These are phyloP conservation scores for Entelurus aequoreus DNA, from an alignment of 2,113 vertebrate species.

Conservation along the genomic window DNA sequence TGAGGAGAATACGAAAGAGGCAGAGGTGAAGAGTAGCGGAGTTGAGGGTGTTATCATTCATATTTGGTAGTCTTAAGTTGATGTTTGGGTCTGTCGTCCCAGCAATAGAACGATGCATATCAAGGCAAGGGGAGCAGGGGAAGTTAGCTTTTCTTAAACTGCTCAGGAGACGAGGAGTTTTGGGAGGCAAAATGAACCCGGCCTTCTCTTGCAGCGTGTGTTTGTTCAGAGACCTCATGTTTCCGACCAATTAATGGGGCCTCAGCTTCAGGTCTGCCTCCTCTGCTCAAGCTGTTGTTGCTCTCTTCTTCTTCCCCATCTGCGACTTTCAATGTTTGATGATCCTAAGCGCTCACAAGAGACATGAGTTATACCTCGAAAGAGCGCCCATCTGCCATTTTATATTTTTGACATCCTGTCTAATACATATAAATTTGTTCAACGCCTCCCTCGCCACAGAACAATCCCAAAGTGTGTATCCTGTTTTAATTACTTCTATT, in stretches of 20 bases:
- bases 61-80: constrained; percentile 57
- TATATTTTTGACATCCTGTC: neutral
- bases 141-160: constrained; percentile 36
- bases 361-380: constrained; percentile 5
- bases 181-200: constrained; percentile 44
- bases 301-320: constrained; percentile 28
- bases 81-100: constrained; percentile 52
- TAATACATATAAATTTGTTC: neutral
- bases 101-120: constrained; percentile 56
- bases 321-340: constrained; percentile 25
- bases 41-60: constrained; percentile 48
- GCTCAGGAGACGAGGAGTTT: constrained; percentile 32
- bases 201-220: constrained; percentile 51
- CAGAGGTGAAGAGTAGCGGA: constrained; percentile 25
- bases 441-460: neutral
- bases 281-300: constrained; percentile 40
- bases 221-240: constrained; percentile 61
- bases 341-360: constrained; percentile 27
- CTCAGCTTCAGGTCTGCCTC: constrained; percentile 30
- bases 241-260: constrained; percentile 59
- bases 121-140: constrained; percentile 15
- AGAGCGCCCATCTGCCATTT: constrained; percentile 8
- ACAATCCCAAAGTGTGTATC: constrained; percentile 28
- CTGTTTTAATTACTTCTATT: constrained; percentile 35
- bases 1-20: constrained; percentile 5